These are phyloP conservation scores for Potorous gilbertii DNA, from an alignment of 2,797 vertebrate species.

Conservation along the genomic window DNA sequence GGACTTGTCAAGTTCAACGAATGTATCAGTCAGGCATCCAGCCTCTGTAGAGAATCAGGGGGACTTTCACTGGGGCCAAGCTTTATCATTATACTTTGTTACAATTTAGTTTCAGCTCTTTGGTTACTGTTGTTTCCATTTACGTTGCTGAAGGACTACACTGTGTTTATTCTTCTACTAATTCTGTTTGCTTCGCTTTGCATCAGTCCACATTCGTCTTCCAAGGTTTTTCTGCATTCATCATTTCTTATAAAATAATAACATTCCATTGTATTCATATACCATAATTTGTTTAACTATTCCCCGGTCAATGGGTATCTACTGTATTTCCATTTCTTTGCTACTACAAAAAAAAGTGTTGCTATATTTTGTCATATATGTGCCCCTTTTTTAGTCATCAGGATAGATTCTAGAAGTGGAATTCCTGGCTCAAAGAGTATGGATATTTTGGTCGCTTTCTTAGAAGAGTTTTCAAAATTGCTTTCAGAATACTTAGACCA, in stretches of 20 bases:
- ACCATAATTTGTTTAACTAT: neutral
- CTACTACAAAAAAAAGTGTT: neutral
- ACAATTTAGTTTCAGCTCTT: neutral
- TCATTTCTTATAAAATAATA: neutral
- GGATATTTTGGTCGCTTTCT: neutral
- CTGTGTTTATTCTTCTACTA: neutral
- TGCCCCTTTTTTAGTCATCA: neutral
- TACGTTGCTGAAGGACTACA: neutral
- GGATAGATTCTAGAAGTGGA: neutral
- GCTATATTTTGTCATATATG: neutral
- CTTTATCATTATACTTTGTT: neutral
- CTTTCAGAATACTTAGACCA: neutral
- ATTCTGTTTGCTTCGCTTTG: neutral
- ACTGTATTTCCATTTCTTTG: neutral
- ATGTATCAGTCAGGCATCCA: neutral
- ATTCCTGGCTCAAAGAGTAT: neutral
- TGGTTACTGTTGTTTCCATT: neutral
- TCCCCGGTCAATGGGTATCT: neutral
- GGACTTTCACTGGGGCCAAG: neutral
- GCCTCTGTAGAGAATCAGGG: neutral
- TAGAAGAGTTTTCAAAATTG: neutral
- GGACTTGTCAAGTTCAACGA: neutral
- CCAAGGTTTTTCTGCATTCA: neutral
- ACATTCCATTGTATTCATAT: neutral
- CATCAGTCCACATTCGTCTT: neutral